Evolutionary conservation across 1,140 invertebrate species (phyloP).

Genomic region (Drosophila novamexicana): DNA sequence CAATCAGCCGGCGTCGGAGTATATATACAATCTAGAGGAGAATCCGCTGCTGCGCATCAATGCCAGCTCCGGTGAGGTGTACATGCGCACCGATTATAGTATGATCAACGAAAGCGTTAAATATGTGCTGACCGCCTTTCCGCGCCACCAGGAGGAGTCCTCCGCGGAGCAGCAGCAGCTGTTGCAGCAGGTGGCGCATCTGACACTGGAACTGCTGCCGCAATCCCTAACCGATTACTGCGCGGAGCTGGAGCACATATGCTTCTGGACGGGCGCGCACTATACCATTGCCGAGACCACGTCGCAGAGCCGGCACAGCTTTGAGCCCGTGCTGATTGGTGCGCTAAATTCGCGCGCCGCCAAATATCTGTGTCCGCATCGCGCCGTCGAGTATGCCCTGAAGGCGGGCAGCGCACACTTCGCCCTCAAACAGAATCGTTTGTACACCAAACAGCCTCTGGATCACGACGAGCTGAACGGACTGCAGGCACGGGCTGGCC

Average conservation of each 20-base stretch:
- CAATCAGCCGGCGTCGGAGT: slow-evolving; percentile 65
- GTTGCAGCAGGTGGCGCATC: slow-evolving; percentile 60
- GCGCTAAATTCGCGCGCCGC: slow-evolving; percentile 65
- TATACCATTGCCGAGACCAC: slow-evolving; percentile 68
- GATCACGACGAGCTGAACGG: slow-evolving; percentile 76
- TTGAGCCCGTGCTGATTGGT: slow-evolving; percentile 64
- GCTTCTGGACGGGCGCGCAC: slow-evolving; percentile 71
- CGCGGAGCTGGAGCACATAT: slow-evolving; percentile 71
- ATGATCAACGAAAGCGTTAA: slow-evolving; percentile 45
- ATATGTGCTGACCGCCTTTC: slow-evolving; percentile 68
- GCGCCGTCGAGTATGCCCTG: slow-evolving; percentile 58
- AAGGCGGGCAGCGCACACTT: slow-evolving; percentile 61
- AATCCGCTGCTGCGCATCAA: slow-evolving; percentile 70
- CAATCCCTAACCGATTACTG: slow-evolving; percentile 63
- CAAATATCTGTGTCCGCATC: slow-evolving; percentile 66
- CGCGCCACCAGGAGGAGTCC: slow-evolving; percentile 22
- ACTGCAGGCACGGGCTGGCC: slow-evolving; percentile 40
- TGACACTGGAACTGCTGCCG: slow-evolving; percentile 65
- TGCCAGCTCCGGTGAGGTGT: slow-evolving; percentile 69
- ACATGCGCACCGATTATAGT: slow-evolving; percentile 68
- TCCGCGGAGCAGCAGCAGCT: slow-evolving; percentile 11
- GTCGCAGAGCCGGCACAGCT: slow-evolving; percentile 11
- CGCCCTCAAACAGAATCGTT: slow-evolving; percentile 60
- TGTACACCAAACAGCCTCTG: slow-evolving; percentile 62
- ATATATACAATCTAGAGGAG: slow-evolving; percentile 75